Conservation (phyloP, 2,113 vertebrate genomes). For the Tonatia bakeri region DNA sequence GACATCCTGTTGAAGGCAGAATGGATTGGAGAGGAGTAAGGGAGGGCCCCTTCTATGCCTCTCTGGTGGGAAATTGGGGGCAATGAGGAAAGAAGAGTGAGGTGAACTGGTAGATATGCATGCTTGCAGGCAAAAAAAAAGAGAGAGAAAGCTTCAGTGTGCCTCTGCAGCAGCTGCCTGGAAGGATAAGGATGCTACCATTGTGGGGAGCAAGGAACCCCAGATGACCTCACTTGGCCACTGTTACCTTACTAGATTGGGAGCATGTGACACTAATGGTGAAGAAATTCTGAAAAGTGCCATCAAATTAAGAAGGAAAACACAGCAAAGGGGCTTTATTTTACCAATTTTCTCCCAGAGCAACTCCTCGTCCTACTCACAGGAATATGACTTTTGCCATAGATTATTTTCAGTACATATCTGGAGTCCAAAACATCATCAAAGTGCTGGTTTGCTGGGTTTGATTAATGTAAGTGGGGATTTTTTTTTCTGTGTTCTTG, state of each 20-base stretch:
- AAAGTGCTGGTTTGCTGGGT: not conserved
- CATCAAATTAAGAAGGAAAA: not conserved
- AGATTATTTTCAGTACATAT: not conserved
- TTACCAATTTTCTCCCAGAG: not conserved
- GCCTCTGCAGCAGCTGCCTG: not conserved
- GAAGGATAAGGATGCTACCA: not conserved
- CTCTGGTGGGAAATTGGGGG: not conserved
- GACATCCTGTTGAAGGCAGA: not conserved
- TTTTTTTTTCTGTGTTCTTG: not conserved
- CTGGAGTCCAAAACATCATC: not conserved
- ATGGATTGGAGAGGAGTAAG: too few species aligned
- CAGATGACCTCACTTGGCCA: not conserved
- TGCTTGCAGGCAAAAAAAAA: not conserved
- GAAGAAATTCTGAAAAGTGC: not conserved
- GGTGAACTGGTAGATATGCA: not conserved
- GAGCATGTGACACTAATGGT: not conserved
- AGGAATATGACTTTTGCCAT: not conserved
- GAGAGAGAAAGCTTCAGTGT: not conserved
- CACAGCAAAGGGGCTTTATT: not conserved
- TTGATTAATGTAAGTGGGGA: not conserved
- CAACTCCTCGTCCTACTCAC: not conserved
- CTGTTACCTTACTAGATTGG: not conserved
- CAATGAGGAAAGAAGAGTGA: not conserved
- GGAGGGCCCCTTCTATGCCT: not conserved
- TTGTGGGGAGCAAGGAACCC: not conserved